These are phyloP conservation scores for Thrips palmi DNA, from an alignment of 1,140 invertebrate genomes.

Conservation along the genomic window DNA sequence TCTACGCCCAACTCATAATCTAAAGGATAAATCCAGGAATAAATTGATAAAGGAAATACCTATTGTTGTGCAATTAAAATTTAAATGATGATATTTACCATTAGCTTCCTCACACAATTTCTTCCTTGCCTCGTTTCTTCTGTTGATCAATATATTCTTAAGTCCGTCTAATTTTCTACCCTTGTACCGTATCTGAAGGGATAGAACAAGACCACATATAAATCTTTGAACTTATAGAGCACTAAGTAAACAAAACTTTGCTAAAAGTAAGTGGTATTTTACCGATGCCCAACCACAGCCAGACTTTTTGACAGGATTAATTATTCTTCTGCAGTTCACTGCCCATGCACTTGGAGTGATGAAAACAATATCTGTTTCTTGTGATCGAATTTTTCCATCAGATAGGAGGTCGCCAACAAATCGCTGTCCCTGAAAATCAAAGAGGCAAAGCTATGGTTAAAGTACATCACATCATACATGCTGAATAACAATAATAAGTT, in stretches of 20 bases:
- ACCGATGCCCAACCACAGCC: slow-evolving; percentile 80
- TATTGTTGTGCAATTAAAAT: slow-evolving; percentile 14
- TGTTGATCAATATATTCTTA: slow-evolving; percentile 65
- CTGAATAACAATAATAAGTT: slow-evolving; percentile 6
- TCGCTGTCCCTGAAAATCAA: slow-evolving; percentile 51
- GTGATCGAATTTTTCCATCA: slow-evolving; percentile 75
- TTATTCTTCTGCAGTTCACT: slow-evolving; percentile 74
- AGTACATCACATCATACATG: slow-evolving; percentile 9
- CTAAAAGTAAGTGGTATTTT: slow-evolving; percentile 16
- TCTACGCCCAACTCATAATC: slow-evolving; percentile 1
- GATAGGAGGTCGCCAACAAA: slow-evolving; percentile 70
- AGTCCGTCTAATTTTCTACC: slow-evolving; percentile 73
- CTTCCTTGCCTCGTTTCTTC: slow-evolving; percentile 37
- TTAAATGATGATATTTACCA: slow-evolving; percentile 16
- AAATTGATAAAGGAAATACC: slow-evolving; percentile 6
- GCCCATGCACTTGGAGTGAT: slow-evolving; percentile 84
- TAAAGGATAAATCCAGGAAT: background rate
- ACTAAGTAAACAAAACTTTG: too few species aligned
- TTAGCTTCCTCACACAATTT: slow-evolving; percentile 25
- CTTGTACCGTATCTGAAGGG: slow-evolving; percentile 41
- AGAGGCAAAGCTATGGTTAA: slow-evolving; percentile 12
- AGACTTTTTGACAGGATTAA: slow-evolving; percentile 79
- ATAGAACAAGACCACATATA: background rate
- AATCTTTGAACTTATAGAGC: too few species aligned
- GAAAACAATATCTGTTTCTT: slow-evolving; percentile 72